phyloP scores from a whole-genome alignment of 1,140 invertebrate genomes.

The Ostrea denselamellosa region DNA sequence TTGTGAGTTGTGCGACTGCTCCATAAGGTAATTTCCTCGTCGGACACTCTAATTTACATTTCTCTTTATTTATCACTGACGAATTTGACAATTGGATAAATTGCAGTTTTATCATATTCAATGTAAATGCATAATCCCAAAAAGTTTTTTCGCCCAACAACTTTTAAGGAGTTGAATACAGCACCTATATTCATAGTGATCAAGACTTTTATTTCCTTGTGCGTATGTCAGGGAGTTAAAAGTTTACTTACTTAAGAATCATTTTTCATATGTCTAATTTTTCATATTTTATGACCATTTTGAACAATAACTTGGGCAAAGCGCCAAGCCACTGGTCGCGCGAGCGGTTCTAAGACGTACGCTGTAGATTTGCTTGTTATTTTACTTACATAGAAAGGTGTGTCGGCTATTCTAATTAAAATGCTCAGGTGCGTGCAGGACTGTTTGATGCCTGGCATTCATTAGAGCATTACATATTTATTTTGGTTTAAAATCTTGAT shows the following conservation, averaged over 20 bases:
- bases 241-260: neutral
- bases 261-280: neutral
- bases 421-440: neutral
- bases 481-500: conserved; percentile 33
- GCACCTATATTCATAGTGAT: too few relatives aligned
- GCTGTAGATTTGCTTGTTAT: neutral
- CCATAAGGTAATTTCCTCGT: conserved; percentile 43
- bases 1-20: conserved; percentile 44
- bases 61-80: neutral
- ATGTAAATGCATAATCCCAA: neutral
- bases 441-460: neutral
- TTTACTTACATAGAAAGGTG: neutral
- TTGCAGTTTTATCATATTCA: neutral
- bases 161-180: too few relatives aligned
- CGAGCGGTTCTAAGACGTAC: neutral
- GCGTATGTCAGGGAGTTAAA: neutral
- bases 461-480: conserved; percentile 34
- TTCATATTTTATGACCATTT: neutral
- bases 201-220: neutral
- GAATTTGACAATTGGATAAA: neutral
- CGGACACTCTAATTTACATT: neutral
- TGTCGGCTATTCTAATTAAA: conserved; percentile 31
- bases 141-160: too few relatives aligned
- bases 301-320: neutral
- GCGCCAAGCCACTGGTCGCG: neutral